Base-by-base conservation (phyloP, 2,888 invertebrate species). In the Agriotes lineatus region DNA sequence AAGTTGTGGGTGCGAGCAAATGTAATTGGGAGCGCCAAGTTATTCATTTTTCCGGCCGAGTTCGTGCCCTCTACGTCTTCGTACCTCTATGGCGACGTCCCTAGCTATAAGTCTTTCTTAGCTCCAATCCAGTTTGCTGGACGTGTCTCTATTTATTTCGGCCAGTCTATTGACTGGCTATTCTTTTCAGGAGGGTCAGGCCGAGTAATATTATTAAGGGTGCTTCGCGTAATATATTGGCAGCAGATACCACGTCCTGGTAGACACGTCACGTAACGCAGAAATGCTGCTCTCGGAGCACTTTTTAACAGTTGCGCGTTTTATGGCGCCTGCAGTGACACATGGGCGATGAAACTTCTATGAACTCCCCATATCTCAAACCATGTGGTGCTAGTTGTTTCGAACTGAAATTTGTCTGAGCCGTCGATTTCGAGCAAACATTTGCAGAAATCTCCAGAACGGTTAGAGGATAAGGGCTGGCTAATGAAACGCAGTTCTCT, bases 81-180 rank as follows among this genome's bases (percentile, higher is more conserved):
- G 64, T 39, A 39, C 52, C 25, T 54, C 30, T 39, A 42, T 35
- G 59, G 25, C 19, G 59, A 18, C 45, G 42, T 42, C 42, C 35
- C 35, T 33, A 20, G 45, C 75, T 74, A 74, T 76, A 77, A 75
- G 76, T 76, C 75, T 78, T 76, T 75, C 76, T 75, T 74, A 73
- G 76, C 73, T 74, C 75, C 76, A 79, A 78, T 79, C 77, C 75
- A 77, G 76, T 79, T 78, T 76, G 72, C 73, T 69, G 74, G 74
- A 79, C 78, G 77, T 78, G 78, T 77, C 77, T 78, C 77, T 77
- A 79, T 79, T 79, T 78, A 80, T 79, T 77, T 78, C 75, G 70
- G 69, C 72, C 69, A 74, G 73, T 74, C 74, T 74, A 77, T 77
- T 72, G 76, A 75, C 76, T 72, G 72, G 65, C 70, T 57, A 64